Evolutionary conservation across 2,113 vertebrate genomes (phyloP).

Genomic region (Gymnocephalus cernua): DNA sequence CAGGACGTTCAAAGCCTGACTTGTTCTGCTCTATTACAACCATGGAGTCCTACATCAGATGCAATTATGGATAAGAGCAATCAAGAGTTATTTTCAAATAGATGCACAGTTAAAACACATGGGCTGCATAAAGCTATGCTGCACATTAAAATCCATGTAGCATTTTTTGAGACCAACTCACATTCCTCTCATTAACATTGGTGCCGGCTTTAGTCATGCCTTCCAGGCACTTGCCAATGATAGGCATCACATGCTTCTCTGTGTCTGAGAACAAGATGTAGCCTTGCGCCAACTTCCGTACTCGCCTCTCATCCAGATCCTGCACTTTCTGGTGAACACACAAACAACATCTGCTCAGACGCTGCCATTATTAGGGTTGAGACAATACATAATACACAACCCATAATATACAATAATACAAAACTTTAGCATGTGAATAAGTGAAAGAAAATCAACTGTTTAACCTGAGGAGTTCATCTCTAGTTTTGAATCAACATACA

Average conservation of each 20-base stretch:
- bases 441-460: not conserved
- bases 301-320: conserved; percentile 90
- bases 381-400: not conserved
- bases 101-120: conserved; percentile 8
- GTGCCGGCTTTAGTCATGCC: conserved; percentile 90
- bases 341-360: conserved; percentile 24
- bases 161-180: conserved; percentile 71
- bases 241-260: conserved; percentile 90
- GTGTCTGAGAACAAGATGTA: conserved; percentile 88
- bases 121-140: not conserved
- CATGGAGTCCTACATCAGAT: conserved; percentile 86
- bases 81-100: conserved; percentile 23
- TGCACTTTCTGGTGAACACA: conserved; percentile 86
- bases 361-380: not conserved
- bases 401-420: not conserved
- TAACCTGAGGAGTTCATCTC: not conserved
- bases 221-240: conserved; percentile 93
- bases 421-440: no score
- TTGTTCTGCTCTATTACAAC: conserved; percentile 91
- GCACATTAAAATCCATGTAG: conserved; percentile 18
- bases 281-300: conserved; percentile 84
- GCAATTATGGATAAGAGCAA: conserved; percentile 7
- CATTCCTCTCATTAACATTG: conserved; percentile 88
- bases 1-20: conserved; percentile 91
- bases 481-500: not conserved